Evolutionary conservation across 2,113 vertebrate species (phyloP).

Genomic region (Cottus gobio): DNA sequence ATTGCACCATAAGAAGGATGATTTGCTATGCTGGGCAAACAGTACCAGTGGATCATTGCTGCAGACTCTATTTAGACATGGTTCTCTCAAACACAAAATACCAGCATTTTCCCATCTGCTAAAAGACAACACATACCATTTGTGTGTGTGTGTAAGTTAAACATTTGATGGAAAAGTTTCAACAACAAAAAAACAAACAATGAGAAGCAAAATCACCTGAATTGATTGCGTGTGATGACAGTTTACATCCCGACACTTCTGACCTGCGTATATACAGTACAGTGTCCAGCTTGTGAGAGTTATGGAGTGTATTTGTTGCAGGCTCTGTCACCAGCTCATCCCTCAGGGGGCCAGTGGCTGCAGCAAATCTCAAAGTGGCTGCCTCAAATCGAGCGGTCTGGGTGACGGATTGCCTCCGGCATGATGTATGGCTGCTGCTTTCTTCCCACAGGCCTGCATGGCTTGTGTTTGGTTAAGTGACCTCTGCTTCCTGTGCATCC

Average conservation of each 20-base stretch:
- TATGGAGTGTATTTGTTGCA: constrained; percentile 33
- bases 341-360: constrained; percentile 40
- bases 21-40: constrained; percentile 41
- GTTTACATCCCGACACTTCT: constrained; percentile 16
- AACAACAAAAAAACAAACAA: neutral
- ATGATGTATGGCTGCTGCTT: constrained; percentile 67
- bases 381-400: constrained; percentile 64
- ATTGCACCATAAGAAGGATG: constrained; percentile 47
- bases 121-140: neutral
- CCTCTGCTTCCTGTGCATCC: constrained; percentile 62
- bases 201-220: constrained; percentile 6
- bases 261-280: constrained; percentile 32
- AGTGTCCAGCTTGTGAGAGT: constrained; percentile 21
- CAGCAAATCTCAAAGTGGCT: constrained; percentile 58
- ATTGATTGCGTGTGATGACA: constrained; percentile 15
- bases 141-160: neutral
- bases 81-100: constrained; percentile 12
- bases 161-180: neutral
- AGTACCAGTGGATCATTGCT: constrained; percentile 22
- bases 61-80: constrained; percentile 24
- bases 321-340: constrained; percentile 53
- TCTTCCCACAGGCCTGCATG: constrained; percentile 51
- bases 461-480: constrained; percentile 73
- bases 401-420: constrained; percentile 74
- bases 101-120: constrained; percentile 5